Conservation (phyloP, 2,888 invertebrate species). For the Xestia xanthographa region DNA sequence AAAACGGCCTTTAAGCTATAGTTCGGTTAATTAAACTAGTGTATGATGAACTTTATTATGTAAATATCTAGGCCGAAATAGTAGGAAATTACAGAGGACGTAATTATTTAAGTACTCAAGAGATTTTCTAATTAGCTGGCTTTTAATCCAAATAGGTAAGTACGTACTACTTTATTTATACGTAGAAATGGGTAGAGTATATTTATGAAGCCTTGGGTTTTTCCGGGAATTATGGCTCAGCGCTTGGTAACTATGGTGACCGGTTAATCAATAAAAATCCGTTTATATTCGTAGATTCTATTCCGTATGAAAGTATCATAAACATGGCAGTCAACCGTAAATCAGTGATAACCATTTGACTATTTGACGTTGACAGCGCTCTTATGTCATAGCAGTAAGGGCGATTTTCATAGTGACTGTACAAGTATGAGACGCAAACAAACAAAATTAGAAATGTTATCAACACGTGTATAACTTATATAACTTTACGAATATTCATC, state of each 20-base stretch:
- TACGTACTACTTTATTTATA: constrained; percentile 6
- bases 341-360: not conserved
- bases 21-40: constrained; percentile 65
- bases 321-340: not conserved
- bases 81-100: constrained; percentile 24
- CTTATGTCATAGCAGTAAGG: not conserved
- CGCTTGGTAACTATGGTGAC: constrained; percentile 44
- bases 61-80: constrained; percentile 37
- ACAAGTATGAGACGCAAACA: not conserved
- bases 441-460: not conserved
- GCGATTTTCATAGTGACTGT: not conserved
- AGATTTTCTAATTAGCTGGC: not conserved
- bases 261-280: constrained; percentile 45
- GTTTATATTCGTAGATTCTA: constrained; percentile 4
- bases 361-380: not conserved
- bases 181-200: not conserved
- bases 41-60: constrained; percentile 48
- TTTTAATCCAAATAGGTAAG: not conserved
- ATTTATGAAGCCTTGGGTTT: constrained; percentile 15
- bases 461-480: not conserved
- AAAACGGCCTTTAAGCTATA: constrained; percentile 62
- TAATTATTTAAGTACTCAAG: constrained; percentile 6
- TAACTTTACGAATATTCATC: not conserved
- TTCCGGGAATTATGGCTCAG: constrained; percentile 17
- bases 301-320: constrained; percentile 3